Evolutionary conservation across 2,797 vertebrate species (phyloP).

Genomic region (Menidia menidia): DNA sequence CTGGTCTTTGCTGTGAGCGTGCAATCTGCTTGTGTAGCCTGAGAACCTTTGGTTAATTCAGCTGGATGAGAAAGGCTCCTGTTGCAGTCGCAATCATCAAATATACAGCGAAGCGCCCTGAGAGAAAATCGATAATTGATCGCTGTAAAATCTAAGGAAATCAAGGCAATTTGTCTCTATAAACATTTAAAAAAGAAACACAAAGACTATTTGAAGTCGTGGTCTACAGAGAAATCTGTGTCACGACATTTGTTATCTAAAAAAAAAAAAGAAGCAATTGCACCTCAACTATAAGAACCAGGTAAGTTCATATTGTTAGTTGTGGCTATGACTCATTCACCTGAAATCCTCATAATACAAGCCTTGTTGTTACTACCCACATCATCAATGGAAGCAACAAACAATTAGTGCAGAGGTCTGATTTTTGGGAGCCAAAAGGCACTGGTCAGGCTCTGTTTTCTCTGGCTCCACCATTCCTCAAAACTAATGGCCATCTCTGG

Average conservation of each 20-base stretch:
- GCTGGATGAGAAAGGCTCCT: conserved; percentile 4
- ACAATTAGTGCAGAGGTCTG: conserved; percentile 60
- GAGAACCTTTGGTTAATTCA: conserved; percentile 34
- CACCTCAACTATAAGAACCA: not conserved
- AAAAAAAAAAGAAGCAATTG: too few relatives aligned
- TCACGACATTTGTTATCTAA: too few relatives aligned
- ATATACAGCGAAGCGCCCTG: conserved; percentile 9
- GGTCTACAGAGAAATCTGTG: conserved; percentile 1
- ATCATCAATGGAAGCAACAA: conserved; percentile 47
- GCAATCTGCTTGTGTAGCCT: conserved; percentile 5
- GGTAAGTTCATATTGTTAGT: not conserved
- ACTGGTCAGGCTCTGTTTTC: conserved; percentile 54
- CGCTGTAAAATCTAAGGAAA: conserved; percentile 9
- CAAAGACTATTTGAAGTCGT: not conserved
- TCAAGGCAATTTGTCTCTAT: conserved; percentile 30
- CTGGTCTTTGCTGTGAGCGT: conserved; percentile 2
- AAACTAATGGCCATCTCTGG: conserved; percentile 71
- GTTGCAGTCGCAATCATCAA: conserved; percentile 1
- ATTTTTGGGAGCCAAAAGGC: conserved; percentile 46
- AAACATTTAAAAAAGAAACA: conserved; percentile 20
- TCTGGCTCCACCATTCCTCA: conserved; percentile 54
- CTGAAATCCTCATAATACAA: not conserved
- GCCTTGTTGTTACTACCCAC: conserved; percentile 2
- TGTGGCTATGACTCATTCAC: not conserved
- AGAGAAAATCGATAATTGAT: conserved; percentile 36